Percentiles rank a stretch among this genome's conserved stretches.
phyloP scores from a whole-genome alignment of 2,888 invertebrate genomes.

The Cancer borealis region DNA sequence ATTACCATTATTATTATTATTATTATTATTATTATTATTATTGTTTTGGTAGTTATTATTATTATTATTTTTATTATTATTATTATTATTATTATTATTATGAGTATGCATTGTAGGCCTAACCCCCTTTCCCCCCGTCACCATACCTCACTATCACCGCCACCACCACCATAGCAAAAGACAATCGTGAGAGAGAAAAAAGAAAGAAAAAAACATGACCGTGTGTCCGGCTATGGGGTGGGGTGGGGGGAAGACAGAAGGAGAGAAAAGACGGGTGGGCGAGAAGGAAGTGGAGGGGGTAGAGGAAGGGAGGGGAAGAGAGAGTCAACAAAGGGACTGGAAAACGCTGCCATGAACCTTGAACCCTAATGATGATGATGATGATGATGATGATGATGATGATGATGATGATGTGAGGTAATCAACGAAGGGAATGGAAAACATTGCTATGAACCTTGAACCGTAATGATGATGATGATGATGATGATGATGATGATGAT shows the following conservation, averaged over 20 bases:
- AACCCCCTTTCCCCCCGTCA: background rate
- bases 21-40: background rate
- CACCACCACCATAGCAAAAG: background rate
- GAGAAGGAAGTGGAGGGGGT: background rate
- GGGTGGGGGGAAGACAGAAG: background rate
- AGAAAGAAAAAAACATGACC: conserved; percentile 14
- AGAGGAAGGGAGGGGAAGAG: background rate
- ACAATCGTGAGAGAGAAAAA: background rate
- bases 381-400: conserved; percentile 49
- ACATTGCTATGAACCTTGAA: conserved; percentile 18
- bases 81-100: background rate
- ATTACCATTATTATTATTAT: background rate
- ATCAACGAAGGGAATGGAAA: conserved; percentile 8
- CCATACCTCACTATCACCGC: background rate
- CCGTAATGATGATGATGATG: conserved; percentile 42
- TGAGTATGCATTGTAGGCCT: background rate
- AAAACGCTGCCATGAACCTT: conserved; percentile 33
- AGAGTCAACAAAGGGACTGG: conserved; percentile 25
- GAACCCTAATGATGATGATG: conserved; percentile 39
- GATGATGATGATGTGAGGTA: conserved; percentile 22
- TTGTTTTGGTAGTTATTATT: background rate
- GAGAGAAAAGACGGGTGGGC: background rate
- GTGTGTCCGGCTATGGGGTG: background rate
- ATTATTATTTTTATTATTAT: background rate
- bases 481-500: conserved; percentile 46